These are phyloP conservation scores for Tetrao urogallus DNA, from an alignment of 2,113 vertebrate species.

Conservation along the genomic window DNA sequence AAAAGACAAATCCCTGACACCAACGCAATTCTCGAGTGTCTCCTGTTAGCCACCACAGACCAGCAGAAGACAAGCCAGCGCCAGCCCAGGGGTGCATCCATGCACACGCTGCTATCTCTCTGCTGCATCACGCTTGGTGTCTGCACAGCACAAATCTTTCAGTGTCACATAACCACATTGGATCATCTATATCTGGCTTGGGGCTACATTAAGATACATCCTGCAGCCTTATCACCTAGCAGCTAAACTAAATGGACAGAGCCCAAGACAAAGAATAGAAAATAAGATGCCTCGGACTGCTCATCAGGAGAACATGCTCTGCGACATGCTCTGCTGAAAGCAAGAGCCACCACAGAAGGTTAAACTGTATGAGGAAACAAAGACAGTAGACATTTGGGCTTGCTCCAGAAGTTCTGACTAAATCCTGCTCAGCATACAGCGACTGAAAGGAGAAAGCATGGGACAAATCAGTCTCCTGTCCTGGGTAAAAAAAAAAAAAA, in stretches of 20 bases:
- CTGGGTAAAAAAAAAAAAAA: not conserved
- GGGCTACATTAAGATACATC: not conserved
- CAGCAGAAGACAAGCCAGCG: not conserved
- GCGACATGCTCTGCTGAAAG: rapidly evolving
- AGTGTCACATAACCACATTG: not conserved
- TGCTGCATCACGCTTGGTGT: rapidly evolving
- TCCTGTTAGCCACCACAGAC: rapidly evolving
- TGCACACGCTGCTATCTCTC: rapidly evolving
- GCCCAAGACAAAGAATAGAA: not conserved
- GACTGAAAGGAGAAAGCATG: not conserved
- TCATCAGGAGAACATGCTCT: not conserved
- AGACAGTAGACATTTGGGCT: not conserved
- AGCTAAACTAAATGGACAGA: not conserved
- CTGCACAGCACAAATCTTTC: not conserved
- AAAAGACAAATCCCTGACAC: not conserved
- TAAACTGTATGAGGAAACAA: not conserved
- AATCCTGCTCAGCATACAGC: not conserved
- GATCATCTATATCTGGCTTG: not conserved
- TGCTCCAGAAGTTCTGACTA: not conserved
- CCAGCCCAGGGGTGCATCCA: not conserved
- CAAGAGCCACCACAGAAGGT: not conserved
- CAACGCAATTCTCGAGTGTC: not conserved
- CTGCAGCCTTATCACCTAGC: not conserved
- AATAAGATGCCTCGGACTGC: not conserved
- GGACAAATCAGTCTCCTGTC: not conserved